These are phyloP conservation scores for Catocala sponsa DNA, from an alignment of 2,888 invertebrate species.

Conservation along the genomic window DNA sequence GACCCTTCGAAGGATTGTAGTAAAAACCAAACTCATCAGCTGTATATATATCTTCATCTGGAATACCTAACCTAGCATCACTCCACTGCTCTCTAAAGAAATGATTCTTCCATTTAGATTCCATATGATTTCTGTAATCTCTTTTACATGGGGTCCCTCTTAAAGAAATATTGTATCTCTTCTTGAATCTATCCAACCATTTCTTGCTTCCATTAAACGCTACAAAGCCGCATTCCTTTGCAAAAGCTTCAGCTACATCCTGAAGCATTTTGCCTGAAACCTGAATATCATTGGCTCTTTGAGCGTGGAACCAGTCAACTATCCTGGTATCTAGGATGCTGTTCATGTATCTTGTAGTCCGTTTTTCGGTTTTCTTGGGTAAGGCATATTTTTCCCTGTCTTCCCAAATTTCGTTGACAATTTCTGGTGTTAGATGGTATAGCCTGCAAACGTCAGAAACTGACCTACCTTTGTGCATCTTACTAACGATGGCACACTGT, in stretches of 20 bases:
- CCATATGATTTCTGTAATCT: conserved; percentile 50
- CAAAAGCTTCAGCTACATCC: conserved; percentile 59
- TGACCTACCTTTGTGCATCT: conserved; percentile 64
- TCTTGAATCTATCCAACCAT: conserved; percentile 67
- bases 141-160: conserved; percentile 49
- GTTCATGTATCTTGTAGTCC: conserved; percentile 58
- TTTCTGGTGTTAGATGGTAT: conserved; percentile 58
- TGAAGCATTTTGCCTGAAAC: conserved; percentile 63
- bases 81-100: conserved; percentile 68
- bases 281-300: conserved; percentile 52
- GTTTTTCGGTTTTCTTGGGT: conserved; percentile 52
- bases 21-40: conserved; percentile 66
- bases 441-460: conserved; percentile 59
- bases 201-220: conserved; percentile 66
- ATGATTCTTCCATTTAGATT: conserved; percentile 64
- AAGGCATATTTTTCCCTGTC: conserved; percentile 59
- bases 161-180: conserved; percentile 58
- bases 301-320: conserved; percentile 59
- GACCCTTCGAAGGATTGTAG: conserved; percentile 64
- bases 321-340: conserved; percentile 55
- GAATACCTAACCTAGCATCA: conserved; percentile 56
- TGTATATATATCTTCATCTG: conserved; percentile 63
- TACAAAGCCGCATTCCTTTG: conserved; percentile 61
- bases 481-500: conserved; percentile 63
- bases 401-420: conserved; percentile 65